These are phyloP conservation scores for Ylistrum balloti DNA, from an alignment of 1,140 invertebrate genomes.

Conservation along the genomic window DNA sequence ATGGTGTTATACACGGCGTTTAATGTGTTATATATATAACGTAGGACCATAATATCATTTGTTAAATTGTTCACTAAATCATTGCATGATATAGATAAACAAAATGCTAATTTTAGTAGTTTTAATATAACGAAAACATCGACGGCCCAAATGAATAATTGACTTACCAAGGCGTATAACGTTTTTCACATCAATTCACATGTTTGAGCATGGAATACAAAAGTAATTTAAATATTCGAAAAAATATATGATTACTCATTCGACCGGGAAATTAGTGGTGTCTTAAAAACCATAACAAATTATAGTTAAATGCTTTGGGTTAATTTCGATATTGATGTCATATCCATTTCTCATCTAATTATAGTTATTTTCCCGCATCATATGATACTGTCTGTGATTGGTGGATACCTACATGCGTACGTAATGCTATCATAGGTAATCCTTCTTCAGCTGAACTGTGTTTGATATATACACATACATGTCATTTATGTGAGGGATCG, in stretches of 20 bases:
- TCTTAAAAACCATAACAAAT: neutral
- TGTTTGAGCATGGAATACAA: too few relatives aligned
- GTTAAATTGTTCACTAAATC: too few relatives aligned
- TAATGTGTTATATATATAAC: too few relatives aligned
- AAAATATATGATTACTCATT: neutral
- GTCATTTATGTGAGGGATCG: conserved; percentile 21
- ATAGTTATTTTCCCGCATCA: neutral
- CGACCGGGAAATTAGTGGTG: conserved; percentile 7
- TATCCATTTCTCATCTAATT: neutral
- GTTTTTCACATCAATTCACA: too few relatives aligned
- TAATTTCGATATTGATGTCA: conserved; percentile 36
- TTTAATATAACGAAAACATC: too few relatives aligned
- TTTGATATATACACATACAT: conserved; percentile 20
- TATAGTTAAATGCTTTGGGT: neutral
- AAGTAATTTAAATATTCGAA: too few relatives aligned
- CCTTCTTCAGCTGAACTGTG: neutral
- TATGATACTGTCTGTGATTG: neutral
- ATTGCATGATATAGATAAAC: too few relatives aligned
- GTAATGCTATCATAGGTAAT: neutral
- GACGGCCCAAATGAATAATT: too few relatives aligned
- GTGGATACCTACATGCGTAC: neutral
- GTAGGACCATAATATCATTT: too few relatives aligned
- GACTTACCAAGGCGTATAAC: too few relatives aligned
- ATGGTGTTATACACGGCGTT: too few relatives aligned
- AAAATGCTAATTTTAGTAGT: too few relatives aligned